phyloP scores from a whole-genome alignment of 2,888 invertebrate genomes.

The Quadriops clusia region DNA sequence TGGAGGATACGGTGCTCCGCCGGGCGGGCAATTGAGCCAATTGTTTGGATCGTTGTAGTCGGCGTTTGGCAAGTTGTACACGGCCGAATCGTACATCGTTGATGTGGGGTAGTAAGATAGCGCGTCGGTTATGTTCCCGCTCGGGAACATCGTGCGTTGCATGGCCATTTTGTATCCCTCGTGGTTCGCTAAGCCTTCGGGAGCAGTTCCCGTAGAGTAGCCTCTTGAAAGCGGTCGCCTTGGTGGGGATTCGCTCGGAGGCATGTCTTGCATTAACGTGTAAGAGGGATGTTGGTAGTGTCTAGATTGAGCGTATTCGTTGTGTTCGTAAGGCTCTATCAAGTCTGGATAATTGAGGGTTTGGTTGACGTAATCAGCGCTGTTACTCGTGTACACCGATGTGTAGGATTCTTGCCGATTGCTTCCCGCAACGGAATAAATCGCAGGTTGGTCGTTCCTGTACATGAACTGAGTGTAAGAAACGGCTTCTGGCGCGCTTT shows the following conservation, averaged over 20 bases:
- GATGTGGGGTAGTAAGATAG: conserved; percentile 72
- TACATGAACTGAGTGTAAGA: conserved; percentile 36
- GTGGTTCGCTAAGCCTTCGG: conserved; percentile 46
- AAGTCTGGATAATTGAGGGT: conserved; percentile 56
- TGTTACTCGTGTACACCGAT: conserved; percentile 60
- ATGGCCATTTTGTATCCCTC: conserved; percentile 53
- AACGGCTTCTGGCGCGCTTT: conserved; percentile 22
- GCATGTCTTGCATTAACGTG: conserved; percentile 36
- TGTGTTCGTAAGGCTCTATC: conserved; percentile 47
- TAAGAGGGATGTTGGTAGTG: conserved; percentile 46
- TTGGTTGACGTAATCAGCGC: conserved; percentile 48
- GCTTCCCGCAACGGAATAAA: conserved; percentile 62
- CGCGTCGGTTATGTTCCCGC: conserved; percentile 65
- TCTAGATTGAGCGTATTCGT: conserved; percentile 38
- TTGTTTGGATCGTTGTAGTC: conserved; percentile 46
- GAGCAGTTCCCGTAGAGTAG: conserved; percentile 41
- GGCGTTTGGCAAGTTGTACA: conserved; percentile 42
- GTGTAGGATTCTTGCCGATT: conserved; percentile 60
- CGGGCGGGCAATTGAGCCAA: conserved; percentile 34
- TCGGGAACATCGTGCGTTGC: conserved; percentile 57
- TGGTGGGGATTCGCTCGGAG: neutral
- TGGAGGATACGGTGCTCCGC: conserved; percentile 42
- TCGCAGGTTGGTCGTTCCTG: conserved; percentile 49
- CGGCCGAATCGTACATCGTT: conserved; percentile 44
- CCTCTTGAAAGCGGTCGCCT: conserved; percentile 42